Conservation (phyloP, 2,113 vertebrate genomes). For the Kobus ellipsiprymnus region DNA sequence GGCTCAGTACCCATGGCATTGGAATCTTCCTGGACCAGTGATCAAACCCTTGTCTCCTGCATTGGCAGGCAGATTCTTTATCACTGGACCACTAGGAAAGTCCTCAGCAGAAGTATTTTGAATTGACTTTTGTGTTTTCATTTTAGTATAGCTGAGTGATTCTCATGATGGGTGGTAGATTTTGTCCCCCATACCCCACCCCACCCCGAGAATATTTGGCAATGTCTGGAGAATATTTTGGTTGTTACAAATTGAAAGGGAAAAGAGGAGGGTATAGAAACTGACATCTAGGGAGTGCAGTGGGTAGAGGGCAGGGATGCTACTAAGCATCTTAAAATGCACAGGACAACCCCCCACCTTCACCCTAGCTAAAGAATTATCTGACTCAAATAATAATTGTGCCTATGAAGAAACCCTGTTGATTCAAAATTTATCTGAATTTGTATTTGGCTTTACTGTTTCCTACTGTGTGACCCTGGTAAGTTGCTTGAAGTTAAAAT, state of each 20-base stretch:
- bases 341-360: neutral
- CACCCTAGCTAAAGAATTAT: neutral
- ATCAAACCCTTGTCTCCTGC: neutral
- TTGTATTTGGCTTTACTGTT: neutral
- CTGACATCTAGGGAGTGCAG: neutral
- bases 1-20: neutral
- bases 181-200: neutral
- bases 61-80: neutral
- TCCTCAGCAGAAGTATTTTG: neutral
- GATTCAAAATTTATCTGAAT: neutral
- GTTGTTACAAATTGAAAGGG: neutral
- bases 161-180: neutral
- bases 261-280: neutral
- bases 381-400: neutral
- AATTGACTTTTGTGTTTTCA: neutral
- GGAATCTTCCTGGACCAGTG: neutral
- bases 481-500: conserved; percentile 7
- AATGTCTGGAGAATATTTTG: neutral
- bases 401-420: neutral
- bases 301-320: neutral
- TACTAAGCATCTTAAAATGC: neutral
- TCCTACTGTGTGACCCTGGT: neutral
- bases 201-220: neutral
- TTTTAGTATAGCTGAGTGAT: neutral
- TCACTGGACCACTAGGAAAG: neutral